Evolutionary conservation across 2,888 invertebrate genomes (phyloP).

Genomic region (Agrotis puta): DNA sequence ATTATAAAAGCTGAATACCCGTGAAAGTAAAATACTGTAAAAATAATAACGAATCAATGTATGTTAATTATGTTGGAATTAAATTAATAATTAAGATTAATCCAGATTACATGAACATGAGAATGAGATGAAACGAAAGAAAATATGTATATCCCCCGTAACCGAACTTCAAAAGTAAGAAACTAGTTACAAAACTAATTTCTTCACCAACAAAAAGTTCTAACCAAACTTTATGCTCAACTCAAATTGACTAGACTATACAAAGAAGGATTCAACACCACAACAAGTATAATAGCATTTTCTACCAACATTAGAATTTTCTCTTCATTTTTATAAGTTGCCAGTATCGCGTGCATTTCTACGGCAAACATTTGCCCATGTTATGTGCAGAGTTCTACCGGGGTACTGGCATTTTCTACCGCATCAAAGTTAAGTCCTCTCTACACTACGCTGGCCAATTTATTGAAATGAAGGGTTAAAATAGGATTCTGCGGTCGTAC

Average conservation of each 20-base stretch:
- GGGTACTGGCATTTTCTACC: conserved; percentile 45
- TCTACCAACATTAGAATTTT: conserved; percentile 47
- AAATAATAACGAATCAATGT: neutral
- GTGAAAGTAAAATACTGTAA: no score
- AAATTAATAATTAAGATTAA: neutral
- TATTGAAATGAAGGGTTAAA: conserved; percentile 78
- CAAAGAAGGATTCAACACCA: conserved; percentile 23
- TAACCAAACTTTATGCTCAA: neutral
- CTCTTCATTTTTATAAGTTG: conserved; percentile 60
- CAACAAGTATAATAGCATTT: conserved; percentile 31
- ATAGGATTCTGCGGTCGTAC: conserved; percentile 74
- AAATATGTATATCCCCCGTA: neutral
- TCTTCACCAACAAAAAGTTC: conserved; percentile 13
- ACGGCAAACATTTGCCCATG: conserved; percentile 59
- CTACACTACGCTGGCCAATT: conserved; percentile 67
- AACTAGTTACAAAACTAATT: conserved; percentile 24
- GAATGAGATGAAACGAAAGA: neutral
- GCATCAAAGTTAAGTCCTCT: conserved; percentile 66
- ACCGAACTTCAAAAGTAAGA: conserved; percentile 15
- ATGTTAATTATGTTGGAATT: neutral
- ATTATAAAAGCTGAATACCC: no score
- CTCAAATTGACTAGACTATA: conserved; percentile 18
- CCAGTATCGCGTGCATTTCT: conserved; percentile 51
- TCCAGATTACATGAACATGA: neutral
- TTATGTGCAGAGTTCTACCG: conserved; percentile 47